A percentile compares a stretch with the other conserved stretches of the same genome.
Evolutionary conservation across 2,797 vertebrate genomes (phyloP).

Genomic region (Anableps anableps): DNA sequence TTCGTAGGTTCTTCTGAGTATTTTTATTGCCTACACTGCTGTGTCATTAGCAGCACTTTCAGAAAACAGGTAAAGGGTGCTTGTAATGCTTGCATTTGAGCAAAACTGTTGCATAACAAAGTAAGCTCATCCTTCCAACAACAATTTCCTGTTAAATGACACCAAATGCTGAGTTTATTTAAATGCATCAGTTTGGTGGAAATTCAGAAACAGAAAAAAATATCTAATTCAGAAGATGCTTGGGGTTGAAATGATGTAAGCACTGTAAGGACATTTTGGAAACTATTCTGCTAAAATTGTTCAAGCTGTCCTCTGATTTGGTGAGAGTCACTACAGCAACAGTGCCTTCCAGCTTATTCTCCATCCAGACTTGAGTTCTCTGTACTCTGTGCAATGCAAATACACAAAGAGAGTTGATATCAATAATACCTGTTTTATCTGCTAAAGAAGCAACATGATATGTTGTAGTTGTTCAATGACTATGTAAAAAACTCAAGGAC

Average conservation of each 20-base stretch:
- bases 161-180: neutral
- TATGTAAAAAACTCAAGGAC: neutral
- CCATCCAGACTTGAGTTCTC: neutral
- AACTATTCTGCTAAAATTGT: slow-evolving; percentile 39
- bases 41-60: neutral
- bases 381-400: neutral
- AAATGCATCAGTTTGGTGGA: neutral
- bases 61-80: neutral
- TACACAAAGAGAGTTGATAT: neutral
- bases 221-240: neutral
- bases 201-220: neutral
- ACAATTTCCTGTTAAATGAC: neutral
- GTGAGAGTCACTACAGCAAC: slow-evolving; percentile 59
- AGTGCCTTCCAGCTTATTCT: slow-evolving; percentile 31
- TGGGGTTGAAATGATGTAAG: neutral
- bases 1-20: neutral
- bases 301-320: slow-evolving; percentile 9
- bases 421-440: neutral
- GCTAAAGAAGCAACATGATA: neutral
- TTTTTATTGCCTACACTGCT: neutral
- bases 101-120: neutral
- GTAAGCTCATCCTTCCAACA: neutral
- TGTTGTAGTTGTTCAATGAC: neutral
- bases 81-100: neutral
- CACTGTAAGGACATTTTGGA: slow-evolving; percentile 15